Evolutionary conservation across 2,888 invertebrate species (phyloP).

Genomic region (Caenorhabditis sulstoni): DNA sequence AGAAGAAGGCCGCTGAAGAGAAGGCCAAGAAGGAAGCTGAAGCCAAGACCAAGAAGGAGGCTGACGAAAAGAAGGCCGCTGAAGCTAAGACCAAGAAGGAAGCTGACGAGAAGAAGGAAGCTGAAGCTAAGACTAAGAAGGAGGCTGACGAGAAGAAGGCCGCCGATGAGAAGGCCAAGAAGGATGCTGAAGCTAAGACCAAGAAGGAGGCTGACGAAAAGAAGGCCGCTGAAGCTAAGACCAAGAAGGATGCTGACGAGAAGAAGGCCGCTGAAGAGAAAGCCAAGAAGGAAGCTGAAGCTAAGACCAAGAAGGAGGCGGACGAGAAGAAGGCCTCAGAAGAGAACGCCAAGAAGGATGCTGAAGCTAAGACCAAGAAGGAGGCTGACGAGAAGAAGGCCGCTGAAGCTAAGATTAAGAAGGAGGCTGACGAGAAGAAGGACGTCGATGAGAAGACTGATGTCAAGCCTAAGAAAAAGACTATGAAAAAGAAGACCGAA

Average conservation of each 20-base stretch:
- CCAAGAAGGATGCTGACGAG: background rate
- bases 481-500: slow-evolving; percentile 13
- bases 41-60: background rate
- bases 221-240: slow-evolving; percentile 22
- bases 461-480: slow-evolving; percentile 8
- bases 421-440: slow-evolving; percentile 21
- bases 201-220: slow-evolving; percentile 36
- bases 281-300: slow-evolving; percentile 31
- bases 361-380: slow-evolving; percentile 21
- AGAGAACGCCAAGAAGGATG: slow-evolving; percentile 24
- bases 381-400: slow-evolving; percentile 6
- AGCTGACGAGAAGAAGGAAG: slow-evolving; percentile 9
- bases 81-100: slow-evolving; percentile 14
- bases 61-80: slow-evolving; percentile 17
- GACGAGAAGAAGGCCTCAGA: slow-evolving; percentile 34
- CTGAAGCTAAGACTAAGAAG: slow-evolving; percentile 17
- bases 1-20: no score
- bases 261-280: slow-evolving; percentile 32
- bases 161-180: slow-evolving; percentile 36
- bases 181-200: slow-evolving; percentile 31
- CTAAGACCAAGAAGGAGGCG: slow-evolving; percentile 23
- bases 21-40: no score
- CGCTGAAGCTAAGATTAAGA: slow-evolving; percentile 17
- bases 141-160: slow-evolving; percentile 40
- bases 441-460: slow-evolving; percentile 28